phyloP scores from a whole-genome alignment of 2,888 invertebrate species.

The Microdon myrmicae region DNA sequence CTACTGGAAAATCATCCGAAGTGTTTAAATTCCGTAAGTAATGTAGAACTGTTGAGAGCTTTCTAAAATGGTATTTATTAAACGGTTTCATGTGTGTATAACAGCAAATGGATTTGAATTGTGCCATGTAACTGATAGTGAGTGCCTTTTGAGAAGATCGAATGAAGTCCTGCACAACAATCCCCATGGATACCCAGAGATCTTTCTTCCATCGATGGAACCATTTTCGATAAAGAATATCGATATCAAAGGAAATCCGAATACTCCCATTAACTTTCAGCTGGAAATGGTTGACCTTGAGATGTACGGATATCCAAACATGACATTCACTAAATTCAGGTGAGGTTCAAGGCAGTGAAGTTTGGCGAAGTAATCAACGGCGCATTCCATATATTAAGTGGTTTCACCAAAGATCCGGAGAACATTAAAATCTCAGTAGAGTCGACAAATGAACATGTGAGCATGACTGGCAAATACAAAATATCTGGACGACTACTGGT shows the following conservation, averaged over 20 bases:
- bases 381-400: conserved; percentile 39
- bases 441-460: conserved; percentile 21
- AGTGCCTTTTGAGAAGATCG: conserved; percentile 52
- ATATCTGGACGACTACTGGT: conserved; percentile 56
- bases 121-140: conserved; percentile 54
- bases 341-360: background rate
- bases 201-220: conserved; percentile 47
- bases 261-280: conserved; percentile 54
- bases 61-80: too few relatives aligned
- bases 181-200: conserved; percentile 51
- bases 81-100: too few relatives aligned
- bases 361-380: background rate
- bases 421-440: conserved; percentile 51
- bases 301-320: conserved; percentile 46
- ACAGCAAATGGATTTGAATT: conserved; percentile 4
- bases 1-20: too few relatives aligned
- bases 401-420: conserved; percentile 53
- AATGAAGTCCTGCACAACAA: conserved; percentile 35
- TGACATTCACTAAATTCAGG: conserved; percentile 37
- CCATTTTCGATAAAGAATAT: conserved; percentile 52
- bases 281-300: conserved; percentile 53
- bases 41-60: too few relatives aligned
- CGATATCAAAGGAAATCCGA: conserved; percentile 47
- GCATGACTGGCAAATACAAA: conserved; percentile 55
- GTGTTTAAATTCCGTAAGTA: too few relatives aligned